Evolutionary conservation across 1,140 invertebrate genomes (phyloP).

Genomic region (Leptopilina boulardi): DNA sequence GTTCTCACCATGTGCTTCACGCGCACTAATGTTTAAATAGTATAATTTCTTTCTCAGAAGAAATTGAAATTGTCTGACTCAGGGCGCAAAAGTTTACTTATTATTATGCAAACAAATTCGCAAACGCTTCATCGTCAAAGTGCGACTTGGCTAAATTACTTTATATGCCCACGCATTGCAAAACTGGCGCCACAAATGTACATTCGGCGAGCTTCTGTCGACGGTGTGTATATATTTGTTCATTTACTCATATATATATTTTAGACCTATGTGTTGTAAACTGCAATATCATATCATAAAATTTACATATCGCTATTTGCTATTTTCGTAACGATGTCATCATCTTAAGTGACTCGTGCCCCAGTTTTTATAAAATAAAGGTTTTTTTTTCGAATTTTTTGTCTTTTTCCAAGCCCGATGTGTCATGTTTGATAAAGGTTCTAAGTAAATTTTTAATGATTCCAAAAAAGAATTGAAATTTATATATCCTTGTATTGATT

Average conservation of each 20-base stretch:
- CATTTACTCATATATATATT: neutral
- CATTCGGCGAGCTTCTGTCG: conserved; percentile 25
- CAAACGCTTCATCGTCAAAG: conserved; percentile 14
- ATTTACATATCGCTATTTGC: conserved; percentile 21
- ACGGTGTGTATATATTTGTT: neutral
- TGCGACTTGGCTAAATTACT: conserved; percentile 49
- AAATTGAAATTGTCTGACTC: conserved; percentile 2
- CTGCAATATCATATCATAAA: conserved; percentile 21
- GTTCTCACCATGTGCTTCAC: neutral
- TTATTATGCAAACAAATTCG: conserved; percentile 25
- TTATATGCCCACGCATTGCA: conserved; percentile 42
- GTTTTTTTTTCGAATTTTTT: neutral
- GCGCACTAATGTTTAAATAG: neutral
- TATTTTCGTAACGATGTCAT: conserved; percentile 26
- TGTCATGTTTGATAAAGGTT: neutral
- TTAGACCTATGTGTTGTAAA: neutral
- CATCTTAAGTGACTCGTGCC: conserved; percentile 20
- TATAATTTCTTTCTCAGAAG: neutral
- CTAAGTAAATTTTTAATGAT: conserved; percentile 4
- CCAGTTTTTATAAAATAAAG: conserved; percentile 1
- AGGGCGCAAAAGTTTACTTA: conserved; percentile 12
- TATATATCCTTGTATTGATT: conserved; percentile 1
- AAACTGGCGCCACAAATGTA: conserved; percentile 45
- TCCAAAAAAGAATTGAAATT: neutral
- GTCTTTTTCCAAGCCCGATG: neutral